Percentiles rank a stretch among this genome's conserved stretches.
These are phyloP conservation scores for Asbolus verrucosus DNA, from an alignment of 1,140 invertebrate species.

Conservation along the genomic window DNA sequence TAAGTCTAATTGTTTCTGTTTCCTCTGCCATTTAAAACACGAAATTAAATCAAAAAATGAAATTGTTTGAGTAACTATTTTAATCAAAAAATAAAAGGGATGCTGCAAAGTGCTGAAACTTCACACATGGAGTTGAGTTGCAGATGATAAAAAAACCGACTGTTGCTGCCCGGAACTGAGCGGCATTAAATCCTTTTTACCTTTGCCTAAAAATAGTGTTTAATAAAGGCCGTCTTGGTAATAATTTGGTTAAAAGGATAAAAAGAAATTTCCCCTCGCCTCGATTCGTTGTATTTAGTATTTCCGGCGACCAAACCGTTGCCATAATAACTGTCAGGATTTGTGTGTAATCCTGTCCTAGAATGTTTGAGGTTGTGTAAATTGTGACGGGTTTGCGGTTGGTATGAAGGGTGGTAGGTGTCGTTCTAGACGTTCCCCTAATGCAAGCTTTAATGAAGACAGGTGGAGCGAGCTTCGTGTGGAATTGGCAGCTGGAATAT, in stretches of 20 bases:
- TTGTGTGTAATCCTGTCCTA: constrained; percentile 6
- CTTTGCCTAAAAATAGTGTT: too few species aligned
- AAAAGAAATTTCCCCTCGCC: background rate
- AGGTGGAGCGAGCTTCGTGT: constrained; percentile 37
- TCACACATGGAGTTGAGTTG: too few species aligned
- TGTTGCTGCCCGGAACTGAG: too few species aligned
- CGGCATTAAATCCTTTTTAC: too few species aligned
- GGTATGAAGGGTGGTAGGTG: constrained; percentile 16
- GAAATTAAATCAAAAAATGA: too few species aligned
- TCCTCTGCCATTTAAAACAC: too few species aligned
- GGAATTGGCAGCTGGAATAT: constrained; percentile 38
- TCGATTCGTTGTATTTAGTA: too few species aligned
- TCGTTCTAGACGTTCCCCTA: constrained; percentile 34
- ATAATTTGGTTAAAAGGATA: background rate
- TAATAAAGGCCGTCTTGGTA: background rate
- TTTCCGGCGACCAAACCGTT: background rate
- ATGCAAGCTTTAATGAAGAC: constrained; percentile 39
- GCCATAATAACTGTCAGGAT: constrained; percentile 8
- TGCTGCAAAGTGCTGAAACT: too few species aligned
- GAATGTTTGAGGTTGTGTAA: constrained; percentile 35
- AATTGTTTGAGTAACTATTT: too few species aligned
- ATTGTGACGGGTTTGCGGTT: constrained; percentile 27
- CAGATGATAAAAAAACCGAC: too few species aligned
- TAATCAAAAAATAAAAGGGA: too few species aligned
- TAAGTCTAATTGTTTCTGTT: too few species aligned